Evolutionary conservation across 2,888 invertebrate genomes (phyloP), one percentile per base, ranked within the genome.

Genomic region (Adelognathus sp.): DNA sequence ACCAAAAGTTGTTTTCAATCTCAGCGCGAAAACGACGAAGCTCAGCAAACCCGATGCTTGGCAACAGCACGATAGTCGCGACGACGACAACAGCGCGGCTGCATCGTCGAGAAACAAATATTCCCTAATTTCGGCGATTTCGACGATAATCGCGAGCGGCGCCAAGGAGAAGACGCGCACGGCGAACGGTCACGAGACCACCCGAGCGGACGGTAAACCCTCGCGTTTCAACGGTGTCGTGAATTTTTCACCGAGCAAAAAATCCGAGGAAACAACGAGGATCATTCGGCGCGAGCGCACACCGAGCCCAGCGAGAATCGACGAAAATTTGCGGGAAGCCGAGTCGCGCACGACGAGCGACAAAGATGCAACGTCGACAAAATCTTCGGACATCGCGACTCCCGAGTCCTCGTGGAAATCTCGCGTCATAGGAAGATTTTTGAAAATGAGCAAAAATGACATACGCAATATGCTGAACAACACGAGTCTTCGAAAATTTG

Each of bases 391-490:
- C 27, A 71, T 72, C 1, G 21, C n/a, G 29, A 82, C 56, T 7
- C 76, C 81, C 1, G 88, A 88, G 7, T 81, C 83, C 0, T 83
- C 84, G 0, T 91, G 91, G 91, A 91, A 91, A 14, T 86, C 82
- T 18, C 85, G 87, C 1, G 89, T 91, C 1, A 89, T 91, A 29
- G 90, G 85, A 3, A 88, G 88, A 33, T 90, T 91, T 29, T 74
- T 91, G 18, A 90, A 87, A 41, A 91, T 91, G 91, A 91, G 90
- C 31, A 90, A 89, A 71, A 91, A 90, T 46, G 91, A 91, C 11
- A 90, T 91, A 60, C 83, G 88, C 64, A 91, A 91, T 29, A 90
- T 91, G 90, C 84, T 91, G 0, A 91, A 91, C 70, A 89, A 89
- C 60, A 88, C 91, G 11, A 88, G 90, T 56, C 81, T 90, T 0